Percentiles rank a stretch among this genome's conserved stretches.
These are phyloP conservation scores for Clinocottus analis DNA, from an alignment of 2,113 vertebrate species.

Conservation along the genomic window DNA sequence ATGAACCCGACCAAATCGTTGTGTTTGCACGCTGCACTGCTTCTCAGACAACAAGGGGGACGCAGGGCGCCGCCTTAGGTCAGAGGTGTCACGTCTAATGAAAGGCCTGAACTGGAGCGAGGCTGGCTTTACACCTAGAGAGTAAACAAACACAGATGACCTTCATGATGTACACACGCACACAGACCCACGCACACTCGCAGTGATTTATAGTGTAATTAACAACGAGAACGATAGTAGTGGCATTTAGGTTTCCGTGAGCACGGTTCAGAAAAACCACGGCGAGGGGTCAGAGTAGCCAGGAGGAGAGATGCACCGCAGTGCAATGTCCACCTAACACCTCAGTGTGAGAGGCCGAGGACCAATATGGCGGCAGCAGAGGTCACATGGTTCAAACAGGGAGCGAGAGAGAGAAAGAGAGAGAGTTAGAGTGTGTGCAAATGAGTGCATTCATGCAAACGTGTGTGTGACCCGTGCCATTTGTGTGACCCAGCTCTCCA, in stretches of 20 bases:
- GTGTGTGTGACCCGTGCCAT: slow-evolving; percentile 6
- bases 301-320: background rate
- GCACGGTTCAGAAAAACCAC: slow-evolving; percentile 28
- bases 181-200: background rate
- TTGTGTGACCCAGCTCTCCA: background rate
- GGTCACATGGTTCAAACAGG: slow-evolving; percentile 46
- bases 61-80: slow-evolving; percentile 51
- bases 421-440: background rate
- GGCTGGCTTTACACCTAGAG: slow-evolving; percentile 37
- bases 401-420: background rate
- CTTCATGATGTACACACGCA: slow-evolving; percentile 49
- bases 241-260: slow-evolving; percentile 62
- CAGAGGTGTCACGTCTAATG: slow-evolving; percentile 62
- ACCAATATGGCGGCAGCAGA: slow-evolving; percentile 6
- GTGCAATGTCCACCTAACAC: slow-evolving; percentile 5
- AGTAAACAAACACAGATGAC: slow-evolving; percentile 68
- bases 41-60: slow-evolving; percentile 42
- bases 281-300: slow-evolving; percentile 29
- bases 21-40: slow-evolving; percentile 37
- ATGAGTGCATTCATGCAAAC: background rate
- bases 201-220: slow-evolving; percentile 71
- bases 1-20: background rate
- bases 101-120: slow-evolving; percentile 38
- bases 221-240: slow-evolving; percentile 59
- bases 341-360: slow-evolving; percentile 10